Percentiles rank a stretch among this genome's conserved stretches.
Evolutionary conservation across 2,888 invertebrate genomes (phyloP).

Genomic region (Drosophila fungiperda): DNA sequence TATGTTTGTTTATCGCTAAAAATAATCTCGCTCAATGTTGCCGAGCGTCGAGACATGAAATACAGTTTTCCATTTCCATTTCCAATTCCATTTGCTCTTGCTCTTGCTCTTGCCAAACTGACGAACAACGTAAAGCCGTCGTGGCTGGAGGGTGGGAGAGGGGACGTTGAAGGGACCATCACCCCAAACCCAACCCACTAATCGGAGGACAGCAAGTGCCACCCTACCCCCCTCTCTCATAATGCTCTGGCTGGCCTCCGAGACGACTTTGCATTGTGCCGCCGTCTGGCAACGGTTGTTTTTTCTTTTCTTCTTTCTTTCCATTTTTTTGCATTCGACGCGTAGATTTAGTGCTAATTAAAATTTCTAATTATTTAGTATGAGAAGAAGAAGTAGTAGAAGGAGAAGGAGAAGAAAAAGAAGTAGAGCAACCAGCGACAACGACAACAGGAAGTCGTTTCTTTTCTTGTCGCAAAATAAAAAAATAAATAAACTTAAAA

Average conservation of each 20-base stretch:
- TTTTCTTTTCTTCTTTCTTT: not conserved
- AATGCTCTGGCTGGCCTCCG: constrained; percentile 18
- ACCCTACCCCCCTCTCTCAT: not conserved
- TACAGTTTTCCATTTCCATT: constrained; percentile 50
- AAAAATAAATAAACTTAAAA: not conserved
- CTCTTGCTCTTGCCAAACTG: constrained; percentile 3
- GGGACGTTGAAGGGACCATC: not conserved
- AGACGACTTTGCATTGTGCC: constrained; percentile 43
- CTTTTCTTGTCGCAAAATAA: constrained; percentile 17
- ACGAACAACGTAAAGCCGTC: not conserved
- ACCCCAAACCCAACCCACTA: constrained; percentile 4
- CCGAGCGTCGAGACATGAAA: constrained; percentile 39
- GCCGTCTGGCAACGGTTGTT: constrained; percentile 40
- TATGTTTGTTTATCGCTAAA: constrained; percentile 52
- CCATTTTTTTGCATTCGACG: constrained; percentile 45
- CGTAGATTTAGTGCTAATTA: constrained; percentile 57
- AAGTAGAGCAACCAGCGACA: constrained; percentile 8
- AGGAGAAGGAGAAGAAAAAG: not conserved
- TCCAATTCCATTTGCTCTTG: constrained; percentile 15
- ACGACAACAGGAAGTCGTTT: constrained; percentile 48
- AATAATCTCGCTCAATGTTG: constrained; percentile 51
- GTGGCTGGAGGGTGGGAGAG: too few relatives aligned
- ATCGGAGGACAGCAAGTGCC: constrained; percentile 30
- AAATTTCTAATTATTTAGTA: constrained; percentile 47
- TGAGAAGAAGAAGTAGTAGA: constrained; percentile 22